Evolutionary conservation across 2,797 vertebrate species (phyloP).

Genomic region (Podarcis siculus): DNA sequence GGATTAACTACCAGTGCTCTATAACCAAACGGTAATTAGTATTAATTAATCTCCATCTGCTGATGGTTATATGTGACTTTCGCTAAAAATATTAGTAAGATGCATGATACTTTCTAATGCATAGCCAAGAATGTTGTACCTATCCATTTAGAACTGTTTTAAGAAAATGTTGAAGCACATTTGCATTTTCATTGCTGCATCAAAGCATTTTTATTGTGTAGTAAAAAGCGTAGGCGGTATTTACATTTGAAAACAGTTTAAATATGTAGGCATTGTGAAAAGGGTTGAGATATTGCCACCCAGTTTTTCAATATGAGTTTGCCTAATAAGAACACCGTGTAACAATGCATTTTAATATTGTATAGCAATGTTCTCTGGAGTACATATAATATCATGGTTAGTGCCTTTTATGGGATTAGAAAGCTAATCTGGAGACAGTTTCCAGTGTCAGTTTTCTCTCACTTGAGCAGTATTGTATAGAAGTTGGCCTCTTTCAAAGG

Average conservation of each 20-base stretch:
- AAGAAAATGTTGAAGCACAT: conserved; percentile 62
- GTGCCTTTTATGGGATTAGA: background rate
- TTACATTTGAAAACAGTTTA: conserved; percentile 71
- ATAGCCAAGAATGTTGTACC: conserved; percentile 47
- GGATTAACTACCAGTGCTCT: background rate
- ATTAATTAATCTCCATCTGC: background rate
- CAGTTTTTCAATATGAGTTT: conserved; percentile 41
- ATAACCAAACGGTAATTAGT: background rate
- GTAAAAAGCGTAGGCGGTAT: conserved; percentile 66
- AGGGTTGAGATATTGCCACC: conserved; percentile 28
- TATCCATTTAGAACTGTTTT: conserved; percentile 54
- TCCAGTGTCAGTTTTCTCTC: background rate
- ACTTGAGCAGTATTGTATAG: accelerated
- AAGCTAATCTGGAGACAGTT: background rate
- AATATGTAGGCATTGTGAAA: conserved; percentile 52
- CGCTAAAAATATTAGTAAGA: background rate
- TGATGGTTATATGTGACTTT: background rate
- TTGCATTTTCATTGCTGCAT: conserved; percentile 66
- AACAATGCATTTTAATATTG: background rate
- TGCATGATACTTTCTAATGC: background rate
- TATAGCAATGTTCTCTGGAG: conserved; percentile 10
- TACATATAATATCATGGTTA: background rate
- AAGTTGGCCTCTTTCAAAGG: background rate
- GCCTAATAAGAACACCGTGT: background rate
- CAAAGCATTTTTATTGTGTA: conserved; percentile 71